phyloP scores from a whole-genome alignment of 2,888 invertebrate species.

The Liposcelis brunnea region DNA sequence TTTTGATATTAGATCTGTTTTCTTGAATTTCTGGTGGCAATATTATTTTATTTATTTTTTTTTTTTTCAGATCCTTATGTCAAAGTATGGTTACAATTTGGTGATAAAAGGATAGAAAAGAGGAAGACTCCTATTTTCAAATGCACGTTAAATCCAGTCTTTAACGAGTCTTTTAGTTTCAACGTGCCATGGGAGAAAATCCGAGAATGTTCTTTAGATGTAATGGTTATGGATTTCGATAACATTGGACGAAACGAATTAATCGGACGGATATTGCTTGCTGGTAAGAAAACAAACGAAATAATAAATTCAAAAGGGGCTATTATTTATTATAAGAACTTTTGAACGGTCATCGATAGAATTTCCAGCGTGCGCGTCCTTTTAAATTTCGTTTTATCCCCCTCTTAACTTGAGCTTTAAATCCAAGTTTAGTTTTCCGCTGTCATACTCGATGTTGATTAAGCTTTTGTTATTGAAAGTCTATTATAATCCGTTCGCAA shows the following conservation, averaged over 20 bases:
- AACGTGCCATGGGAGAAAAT: slow-evolving; percentile 96
- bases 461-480: too few relatives aligned
- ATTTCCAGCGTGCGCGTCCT: too few relatives aligned
- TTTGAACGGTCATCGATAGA: too few relatives aligned
- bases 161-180: slow-evolving; percentile 91
- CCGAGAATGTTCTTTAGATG: slow-evolving; percentile 80
- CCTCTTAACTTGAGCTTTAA: too few relatives aligned
- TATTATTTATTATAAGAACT: too few relatives aligned
- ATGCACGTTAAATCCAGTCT: slow-evolving; percentile 86
- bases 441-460: too few relatives aligned
- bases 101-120: slow-evolving; percentile 87
- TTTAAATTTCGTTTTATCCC: too few relatives aligned
- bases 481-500: too few relatives aligned
- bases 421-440: too few relatives aligned
- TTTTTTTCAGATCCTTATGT: slow-evolving; percentile 79
- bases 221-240: slow-evolving; percentile 95
- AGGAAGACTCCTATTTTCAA: slow-evolving; percentile 89
- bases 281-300: slow-evolving; percentile 45
- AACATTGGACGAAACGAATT: slow-evolving; percentile 87
- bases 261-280: slow-evolving; percentile 80
- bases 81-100: slow-evolving; percentile 94
- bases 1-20: too few relatives aligned
- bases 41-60: slow-evolving; percentile 7
- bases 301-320: too few relatives aligned
- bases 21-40: too few relatives aligned